Conservation (phyloP, 2,797 vertebrate species). For the Myiotriccus ornatus region DNA sequence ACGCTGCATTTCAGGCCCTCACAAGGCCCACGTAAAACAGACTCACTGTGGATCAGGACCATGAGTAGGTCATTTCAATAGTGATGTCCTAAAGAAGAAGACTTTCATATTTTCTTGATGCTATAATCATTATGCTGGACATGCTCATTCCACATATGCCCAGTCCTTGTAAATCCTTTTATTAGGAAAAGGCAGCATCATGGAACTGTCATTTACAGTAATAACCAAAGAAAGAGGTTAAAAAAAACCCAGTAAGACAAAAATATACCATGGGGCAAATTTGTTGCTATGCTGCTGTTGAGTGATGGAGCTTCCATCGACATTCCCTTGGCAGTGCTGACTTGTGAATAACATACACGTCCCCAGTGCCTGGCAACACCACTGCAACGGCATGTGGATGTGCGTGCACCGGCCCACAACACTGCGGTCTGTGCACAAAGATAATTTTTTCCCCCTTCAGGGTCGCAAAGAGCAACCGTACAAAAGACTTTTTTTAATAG, state of each 20-base stretch:
- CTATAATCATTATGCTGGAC: background rate
- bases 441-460: slow-evolving; percentile 55
- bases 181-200: background rate
- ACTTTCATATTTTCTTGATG: background rate
- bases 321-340: background rate
- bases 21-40: background rate
- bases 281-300: background rate
- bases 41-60: background rate
- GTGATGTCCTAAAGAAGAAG: background rate
- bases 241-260: background rate
- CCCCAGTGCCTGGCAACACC: background rate
- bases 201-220: background rate
- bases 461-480: slow-evolving; percentile 49
- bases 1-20: accelerated
- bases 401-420: background rate
- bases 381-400: background rate
- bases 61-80: background rate
- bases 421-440: background rate
- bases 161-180: background rate
- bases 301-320: background rate
- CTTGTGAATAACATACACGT: background rate
- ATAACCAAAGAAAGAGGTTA: background rate
- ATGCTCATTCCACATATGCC: background rate
- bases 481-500: slow-evolving; percentile 60
- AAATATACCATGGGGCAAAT: background rate